Base-by-base conservation (phyloP, 2,888 invertebrate genomes). In the Ochlodes sylvanus region DNA sequence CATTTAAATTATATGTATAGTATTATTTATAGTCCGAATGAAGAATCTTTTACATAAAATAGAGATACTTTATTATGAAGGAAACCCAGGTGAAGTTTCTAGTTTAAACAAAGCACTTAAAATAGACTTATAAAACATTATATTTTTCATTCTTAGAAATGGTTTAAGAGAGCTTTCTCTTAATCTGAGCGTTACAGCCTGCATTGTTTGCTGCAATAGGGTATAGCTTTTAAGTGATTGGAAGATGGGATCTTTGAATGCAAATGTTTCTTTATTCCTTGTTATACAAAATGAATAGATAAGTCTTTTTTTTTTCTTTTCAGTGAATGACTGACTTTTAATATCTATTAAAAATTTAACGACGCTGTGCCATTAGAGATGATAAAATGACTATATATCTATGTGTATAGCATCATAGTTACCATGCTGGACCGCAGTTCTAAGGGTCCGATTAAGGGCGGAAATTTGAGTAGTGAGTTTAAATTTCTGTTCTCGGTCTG, bases 221-320 rank as follows among this genome's bases (percentile, higher is more conserved):
- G 17, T 47, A 17, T 47, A 47, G 54, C 54, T 54, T 32, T 54
- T 54, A 54, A 54, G 32, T 54, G 54, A 54, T 54, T 54, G 54
- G n/a, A 32, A 54, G 54, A 32, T 54, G 32, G n/a, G 54, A 32
- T 17, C 32, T 32, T n/a, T 54, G 27, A 52, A 15, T 54, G n/a
- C 27, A n/a, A 32, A 32, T 32, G 54, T n/a, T 2, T 27, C n/a
- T 54, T 54, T 54, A 54, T 54, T n/a, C 32, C 32, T 27, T 54
- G 7, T 14, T 54, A 21, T 19, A 32, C 54, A 32, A 27, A 15
- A 14, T 4, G 21, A 10, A 50, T 50, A 50, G 12, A 50, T 50
- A 19, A 50, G 9, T 50, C 19, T 0, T 50, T 19, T 19, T 10
- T 9, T 50, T 50, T 50, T 19, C 50, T 19, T 50, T 50, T 19